These are phyloP conservation scores for Choloepus hoffmanni DNA, from an alignment of 2,113 vertebrate species.

Conservation along the genomic window DNA sequence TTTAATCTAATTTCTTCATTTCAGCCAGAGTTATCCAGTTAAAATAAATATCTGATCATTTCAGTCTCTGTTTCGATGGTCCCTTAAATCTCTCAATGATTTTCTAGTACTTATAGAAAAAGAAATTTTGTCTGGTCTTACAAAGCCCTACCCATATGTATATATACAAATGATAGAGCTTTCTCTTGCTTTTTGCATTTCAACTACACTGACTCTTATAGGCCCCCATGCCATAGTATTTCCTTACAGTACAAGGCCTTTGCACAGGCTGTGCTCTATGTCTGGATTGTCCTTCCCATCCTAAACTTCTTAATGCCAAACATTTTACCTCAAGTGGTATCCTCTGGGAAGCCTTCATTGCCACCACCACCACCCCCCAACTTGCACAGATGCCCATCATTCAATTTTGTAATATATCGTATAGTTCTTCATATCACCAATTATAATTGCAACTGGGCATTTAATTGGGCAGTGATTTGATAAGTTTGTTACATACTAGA, in stretches of 20 bases:
- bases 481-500: background rate
- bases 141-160: background rate
- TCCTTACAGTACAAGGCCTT: background rate
- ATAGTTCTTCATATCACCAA: background rate
- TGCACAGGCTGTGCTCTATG: background rate
- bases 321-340: background rate
- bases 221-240: background rate
- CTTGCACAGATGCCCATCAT: background rate
- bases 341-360: background rate
- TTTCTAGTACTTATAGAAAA: background rate
- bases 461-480: background rate
- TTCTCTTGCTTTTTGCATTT: background rate
- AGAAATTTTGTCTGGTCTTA: background rate
- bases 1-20: background rate
- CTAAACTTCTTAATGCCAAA: background rate
- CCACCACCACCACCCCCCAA: background rate
- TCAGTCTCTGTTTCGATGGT: background rate
- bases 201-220: background rate
- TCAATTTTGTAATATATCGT: accelerated
- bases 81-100: background rate
- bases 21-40: background rate
- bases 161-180: background rate
- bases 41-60: background rate
- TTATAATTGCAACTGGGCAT: background rate
- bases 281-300: background rate